Conservation (phyloP, 1,140 invertebrate genomes). For the Bombus impatiens region DNA sequence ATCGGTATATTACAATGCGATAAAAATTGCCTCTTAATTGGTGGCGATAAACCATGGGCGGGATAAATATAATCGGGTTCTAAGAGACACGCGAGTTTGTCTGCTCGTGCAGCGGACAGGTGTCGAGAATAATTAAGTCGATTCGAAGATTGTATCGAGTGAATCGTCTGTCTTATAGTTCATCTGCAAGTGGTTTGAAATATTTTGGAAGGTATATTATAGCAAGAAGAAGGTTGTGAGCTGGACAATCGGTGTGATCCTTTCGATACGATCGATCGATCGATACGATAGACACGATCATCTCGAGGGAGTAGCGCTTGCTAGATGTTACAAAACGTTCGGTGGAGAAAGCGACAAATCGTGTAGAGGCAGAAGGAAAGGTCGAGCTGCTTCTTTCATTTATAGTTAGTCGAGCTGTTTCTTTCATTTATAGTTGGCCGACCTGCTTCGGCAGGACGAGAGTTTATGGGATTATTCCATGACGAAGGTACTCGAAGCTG, state of each 20-base stretch:
- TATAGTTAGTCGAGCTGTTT: conserved; percentile 6
- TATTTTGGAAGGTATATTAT: not conserved
- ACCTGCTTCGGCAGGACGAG: not conserved
- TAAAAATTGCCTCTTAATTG: conserved; percentile 49
- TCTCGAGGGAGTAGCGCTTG: not conserved
- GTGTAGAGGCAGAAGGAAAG: not conserved
- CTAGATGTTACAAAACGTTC: conserved; percentile 3
- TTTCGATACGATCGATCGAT: not conserved
- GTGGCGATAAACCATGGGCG: not conserved
- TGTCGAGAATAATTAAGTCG: conserved; percentile 57
- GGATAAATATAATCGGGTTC: not conserved
- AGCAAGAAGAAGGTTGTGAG: not conserved
- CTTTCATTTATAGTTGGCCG: conserved; percentile 15
- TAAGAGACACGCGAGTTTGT: conserved; percentile 23
- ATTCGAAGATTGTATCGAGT: conserved; percentile 2
- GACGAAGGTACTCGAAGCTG: conserved; percentile 43
- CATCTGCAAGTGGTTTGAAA: not conserved
- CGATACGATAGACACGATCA: not conserved
- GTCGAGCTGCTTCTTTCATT: conserved; percentile 2
- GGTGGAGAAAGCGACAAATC: conserved; percentile 62
- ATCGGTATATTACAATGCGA: not conserved
- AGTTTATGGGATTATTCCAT: conserved; percentile 54
- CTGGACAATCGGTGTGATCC: not conserved
- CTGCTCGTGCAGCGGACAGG: conserved; percentile 36
- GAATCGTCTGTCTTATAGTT: not conserved